phyloP scores from a whole-genome alignment of 2,888 invertebrate species.

The Pterostichus niger region DNA sequence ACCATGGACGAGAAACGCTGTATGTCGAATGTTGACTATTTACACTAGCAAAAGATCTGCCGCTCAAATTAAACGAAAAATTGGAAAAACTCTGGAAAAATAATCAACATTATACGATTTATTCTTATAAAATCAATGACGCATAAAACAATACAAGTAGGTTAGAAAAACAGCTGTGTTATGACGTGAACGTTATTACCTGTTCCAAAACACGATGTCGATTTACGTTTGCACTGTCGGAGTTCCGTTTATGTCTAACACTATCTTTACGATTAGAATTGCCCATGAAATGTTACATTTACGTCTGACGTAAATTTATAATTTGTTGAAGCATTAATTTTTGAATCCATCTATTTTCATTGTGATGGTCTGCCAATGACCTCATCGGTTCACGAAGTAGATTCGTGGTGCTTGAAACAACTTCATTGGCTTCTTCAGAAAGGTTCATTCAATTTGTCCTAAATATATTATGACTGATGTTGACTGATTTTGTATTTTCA shows the following conservation, averaged over 20 bases:
- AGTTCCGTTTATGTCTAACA: slow-evolving; percentile 71
- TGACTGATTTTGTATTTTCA: neutral
- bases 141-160: slow-evolving; percentile 73
- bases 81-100: slow-evolving; percentile 80
- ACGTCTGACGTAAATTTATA: slow-evolving; percentile 53
- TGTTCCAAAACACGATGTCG: slow-evolving; percentile 73
- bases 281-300: slow-evolving; percentile 74
- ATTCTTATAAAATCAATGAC: slow-evolving; percentile 71
- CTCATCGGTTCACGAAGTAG: slow-evolving; percentile 59
- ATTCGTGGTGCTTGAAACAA: slow-evolving; percentile 51
- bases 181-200: slow-evolving; percentile 72
- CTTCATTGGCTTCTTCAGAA: slow-evolving; percentile 57
- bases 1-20: slow-evolving; percentile 84
- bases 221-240: slow-evolving; percentile 73
- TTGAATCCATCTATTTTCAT: slow-evolving; percentile 60
- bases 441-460: neutral
- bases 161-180: slow-evolving; percentile 69
- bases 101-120: slow-evolving; percentile 67
- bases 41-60: slow-evolving; percentile 81
- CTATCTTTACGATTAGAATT: slow-evolving; percentile 73
- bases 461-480: neutral
- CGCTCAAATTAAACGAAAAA: slow-evolving; percentile 82
- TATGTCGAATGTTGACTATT: slow-evolving; percentile 81
- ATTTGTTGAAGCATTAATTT: slow-evolving; percentile 54
- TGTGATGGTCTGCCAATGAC: slow-evolving; percentile 62